Evolutionary conservation across 2,888 invertebrate genomes (phyloP).

Genomic region (Andrena dorsata): DNA sequence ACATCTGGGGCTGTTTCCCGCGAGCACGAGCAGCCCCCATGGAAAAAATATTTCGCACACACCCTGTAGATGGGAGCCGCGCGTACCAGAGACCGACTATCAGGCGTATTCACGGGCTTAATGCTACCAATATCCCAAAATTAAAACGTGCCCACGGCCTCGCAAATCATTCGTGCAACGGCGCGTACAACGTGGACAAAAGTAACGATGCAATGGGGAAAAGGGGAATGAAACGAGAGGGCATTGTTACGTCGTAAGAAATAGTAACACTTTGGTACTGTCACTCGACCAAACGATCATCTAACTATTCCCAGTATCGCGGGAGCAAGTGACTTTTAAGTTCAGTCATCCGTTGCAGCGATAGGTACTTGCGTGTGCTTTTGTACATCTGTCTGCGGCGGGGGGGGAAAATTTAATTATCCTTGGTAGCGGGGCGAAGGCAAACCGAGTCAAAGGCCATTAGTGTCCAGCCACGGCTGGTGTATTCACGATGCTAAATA

Average conservation of each 20-base stretch:
- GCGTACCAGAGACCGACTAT: slow-evolving; percentile 60
- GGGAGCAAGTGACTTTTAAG: too few relatives aligned
- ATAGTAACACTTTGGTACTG: background rate
- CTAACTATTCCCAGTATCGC: background rate
- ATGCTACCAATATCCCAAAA: slow-evolving; percentile 79
- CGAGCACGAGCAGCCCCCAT: background rate
- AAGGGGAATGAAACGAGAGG: slow-evolving; percentile 41
- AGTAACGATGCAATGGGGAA: slow-evolving; percentile 60
- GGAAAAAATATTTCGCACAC: slow-evolving; percentile 45
- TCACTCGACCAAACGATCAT: background rate
- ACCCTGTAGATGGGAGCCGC: slow-evolving; percentile 61
- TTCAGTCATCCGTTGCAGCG: background rate
- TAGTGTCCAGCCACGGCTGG: slow-evolving; percentile 60
- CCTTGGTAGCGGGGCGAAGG: slow-evolving; percentile 41
- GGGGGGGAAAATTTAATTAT: slow-evolving; percentile 52
- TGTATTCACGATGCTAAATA: slow-evolving; percentile 79
- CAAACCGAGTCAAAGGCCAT: slow-evolving; percentile 41
- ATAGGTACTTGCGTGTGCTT: background rate
- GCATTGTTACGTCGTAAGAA: slow-evolving; percentile 12
- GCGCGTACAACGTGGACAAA: slow-evolving; percentile 60
- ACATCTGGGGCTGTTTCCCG: background rate
- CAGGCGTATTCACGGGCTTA: slow-evolving; percentile 68
- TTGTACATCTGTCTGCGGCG: slow-evolving; percentile 14
- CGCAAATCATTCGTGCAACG: slow-evolving; percentile 77
- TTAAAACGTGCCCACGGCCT: slow-evolving; percentile 75